Evolutionary conservation across 1,140 invertebrate species (phyloP), one percentile per base, ranked within the genome.

Genomic region (Habropoda laboriosa): DNA sequence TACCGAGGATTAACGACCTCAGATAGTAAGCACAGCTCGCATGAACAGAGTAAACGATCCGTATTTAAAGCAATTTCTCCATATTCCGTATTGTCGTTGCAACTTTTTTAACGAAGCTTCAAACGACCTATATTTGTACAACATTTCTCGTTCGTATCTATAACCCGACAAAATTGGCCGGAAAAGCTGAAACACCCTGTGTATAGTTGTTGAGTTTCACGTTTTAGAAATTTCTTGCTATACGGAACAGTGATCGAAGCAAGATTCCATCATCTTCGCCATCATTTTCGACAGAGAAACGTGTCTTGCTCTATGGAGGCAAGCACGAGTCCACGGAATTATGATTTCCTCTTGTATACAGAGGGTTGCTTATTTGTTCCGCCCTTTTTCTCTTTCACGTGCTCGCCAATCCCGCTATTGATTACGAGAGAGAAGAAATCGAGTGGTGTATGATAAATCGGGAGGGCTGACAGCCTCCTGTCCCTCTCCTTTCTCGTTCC

Each of bases 361-460:
- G 53, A 24, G 64, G 58, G 51, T 63, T 47, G 70, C 68, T 86
- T 64, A 71, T 86, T 83, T 86, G 83, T 86, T 70, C 57, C 66
- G 63, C 16, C 16, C 45, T 64, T 80, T 86, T 77, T 76, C 73
- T 53, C 16, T 49, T n/a, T 53, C 27, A 38, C 60, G 40, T 53
- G 80, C 45, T 79, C 74, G 79, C 73, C 86, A 86, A 87, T 87
- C 86, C 85, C 73, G 83, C 84, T 86, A 89, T 90, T 88, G 89
- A 90, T 85, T 85, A 84, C 73, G 10, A 80, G 85, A 82, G 86
- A 87, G 87, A 90, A 90, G 88, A 91, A 92, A 92, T 91, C 90
- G 90, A 91, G 89, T 89, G 89, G 79, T 78, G 82, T 91, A 92
- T 92, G 92, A 92, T 92, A 92, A 91, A 92, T 92, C 87, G 92